These are phyloP conservation scores for Gambusia yucatana DNA, from an alignment of 2,797 vertebrate species.

Conservation along the genomic window DNA sequence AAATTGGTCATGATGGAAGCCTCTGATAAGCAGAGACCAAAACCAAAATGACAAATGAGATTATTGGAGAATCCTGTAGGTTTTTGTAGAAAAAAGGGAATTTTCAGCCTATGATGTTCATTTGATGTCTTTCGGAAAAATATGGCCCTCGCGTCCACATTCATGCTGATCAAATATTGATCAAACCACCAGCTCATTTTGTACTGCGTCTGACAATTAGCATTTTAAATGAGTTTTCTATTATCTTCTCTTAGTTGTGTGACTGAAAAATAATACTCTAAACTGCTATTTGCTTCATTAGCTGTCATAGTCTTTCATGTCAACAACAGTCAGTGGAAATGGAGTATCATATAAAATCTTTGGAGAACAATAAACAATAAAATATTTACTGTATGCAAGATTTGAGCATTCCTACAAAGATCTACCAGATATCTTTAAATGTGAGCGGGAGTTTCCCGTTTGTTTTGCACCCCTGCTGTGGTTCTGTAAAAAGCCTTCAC, in stretches of 20 bases:
- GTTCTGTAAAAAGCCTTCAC: not conserved
- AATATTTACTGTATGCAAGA: not conserved
- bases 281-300: not conserved
- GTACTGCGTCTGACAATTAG: too few relatives aligned
- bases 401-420: not conserved
- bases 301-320: not conserved
- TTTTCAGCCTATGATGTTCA: not conserved
- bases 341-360: not conserved
- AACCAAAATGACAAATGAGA: not conserved
- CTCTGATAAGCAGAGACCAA: not conserved
- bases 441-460: not conserved
- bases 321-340: not conserved
- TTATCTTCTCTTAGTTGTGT: not conserved
- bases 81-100: not conserved
- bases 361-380: not conserved
- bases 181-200: too few relatives aligned
- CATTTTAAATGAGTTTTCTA: not conserved
- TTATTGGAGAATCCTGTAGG: not conserved
- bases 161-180: too few relatives aligned
- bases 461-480: not conserved
- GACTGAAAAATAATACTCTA: not conserved
- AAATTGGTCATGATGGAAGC: not conserved
- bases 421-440: not conserved
- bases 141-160: too few relatives aligned
- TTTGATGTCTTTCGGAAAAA: too few relatives aligned